Base-by-base conservation (phyloP, 2,113 vertebrate species). In the Phyllostomus discolor region DNA sequence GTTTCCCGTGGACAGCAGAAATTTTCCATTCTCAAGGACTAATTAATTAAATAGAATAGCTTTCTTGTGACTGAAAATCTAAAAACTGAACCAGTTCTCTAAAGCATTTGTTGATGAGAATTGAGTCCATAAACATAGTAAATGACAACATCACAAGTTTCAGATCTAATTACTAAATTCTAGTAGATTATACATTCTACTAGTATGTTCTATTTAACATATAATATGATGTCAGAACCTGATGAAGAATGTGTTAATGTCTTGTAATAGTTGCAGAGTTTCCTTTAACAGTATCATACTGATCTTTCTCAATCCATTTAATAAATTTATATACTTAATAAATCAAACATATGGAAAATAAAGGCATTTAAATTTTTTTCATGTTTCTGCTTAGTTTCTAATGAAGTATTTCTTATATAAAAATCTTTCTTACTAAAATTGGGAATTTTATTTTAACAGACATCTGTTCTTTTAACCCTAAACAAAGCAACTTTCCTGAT, bases 331-430 rank as follows among this genome's bases (percentile, higher is more conserved):
- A 80, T 38, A 86, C 19, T 81, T 81, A 78, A 81, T 26, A 90
- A 92, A n/a, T 72, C 7, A 79, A 96, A 91, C 64, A 80, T n/a
- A 85, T 35, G 43, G 46, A 82, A 94, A 95, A 94, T 11, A 84
- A 88, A 88, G 41, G 3, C 33, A 14, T 88, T 97, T 97, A 69
- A 87, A 90, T n/a, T 91, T 83, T 78, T 92, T 96, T n/a, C 64
- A 64, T 38, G 43, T 26, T 80, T 91, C 87, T 94, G 52, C 38
- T 57, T 94, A 70, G 16, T 81, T 48, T 86, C 87, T 78, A 72
- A 92, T 38, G 26, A 85, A 92, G 85, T 14, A 72, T 79, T 82
- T 94, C 52, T 83, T 59, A 80, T 16, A 62, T 48, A 72, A 88
- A 59, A 95, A 88, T 67, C 35, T 70, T 91, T 66, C 76, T 90